These are phyloP conservation scores for Diarsia rubi DNA, from an alignment of 2,888 invertebrate species.

Conservation along the genomic window DNA sequence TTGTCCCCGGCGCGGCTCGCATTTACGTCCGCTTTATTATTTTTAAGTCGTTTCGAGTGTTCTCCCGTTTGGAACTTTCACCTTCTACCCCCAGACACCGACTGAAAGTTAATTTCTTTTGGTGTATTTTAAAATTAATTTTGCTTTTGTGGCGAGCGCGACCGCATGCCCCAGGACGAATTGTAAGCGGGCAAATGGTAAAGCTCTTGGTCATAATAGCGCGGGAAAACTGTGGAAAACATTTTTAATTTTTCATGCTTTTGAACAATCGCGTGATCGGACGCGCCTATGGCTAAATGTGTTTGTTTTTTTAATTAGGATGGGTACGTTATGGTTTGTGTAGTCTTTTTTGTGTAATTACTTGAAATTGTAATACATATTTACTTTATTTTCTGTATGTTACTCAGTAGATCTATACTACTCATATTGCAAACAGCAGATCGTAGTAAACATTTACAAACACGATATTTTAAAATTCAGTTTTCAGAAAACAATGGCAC, in stretches of 20 bases:
- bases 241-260: conserved; percentile 77
- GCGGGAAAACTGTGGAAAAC: conserved; percentile 80
- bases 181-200: conserved; percentile 83
- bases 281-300: conserved; percentile 35
- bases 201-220: conserved; percentile 84
- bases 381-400: background rate
- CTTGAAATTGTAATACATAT: background rate
- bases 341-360: conserved; percentile 6
- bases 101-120: conserved; percentile 90
- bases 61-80: conserved; percentile 86
- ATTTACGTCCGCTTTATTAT: conserved; percentile 86
- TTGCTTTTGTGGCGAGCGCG: conserved; percentile 88
- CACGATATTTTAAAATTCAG: background rate
- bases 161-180: conserved; percentile 85
- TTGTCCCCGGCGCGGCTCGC: conserved; percentile 74
- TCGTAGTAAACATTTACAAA: background rate
- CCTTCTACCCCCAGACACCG: conserved; percentile 79
- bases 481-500: conserved; percentile 22
- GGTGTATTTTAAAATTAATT: conserved; percentile 91
- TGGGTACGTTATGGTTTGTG: conserved; percentile 1
- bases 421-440: background rate
- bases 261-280: conserved; percentile 69
- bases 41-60: conserved; percentile 87
- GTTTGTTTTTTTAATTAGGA: conserved; percentile 24
- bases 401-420: background rate